phyloP scores from a whole-genome alignment of 2,797 vertebrate genomes.

The Tokudaia muenninki region DNA sequence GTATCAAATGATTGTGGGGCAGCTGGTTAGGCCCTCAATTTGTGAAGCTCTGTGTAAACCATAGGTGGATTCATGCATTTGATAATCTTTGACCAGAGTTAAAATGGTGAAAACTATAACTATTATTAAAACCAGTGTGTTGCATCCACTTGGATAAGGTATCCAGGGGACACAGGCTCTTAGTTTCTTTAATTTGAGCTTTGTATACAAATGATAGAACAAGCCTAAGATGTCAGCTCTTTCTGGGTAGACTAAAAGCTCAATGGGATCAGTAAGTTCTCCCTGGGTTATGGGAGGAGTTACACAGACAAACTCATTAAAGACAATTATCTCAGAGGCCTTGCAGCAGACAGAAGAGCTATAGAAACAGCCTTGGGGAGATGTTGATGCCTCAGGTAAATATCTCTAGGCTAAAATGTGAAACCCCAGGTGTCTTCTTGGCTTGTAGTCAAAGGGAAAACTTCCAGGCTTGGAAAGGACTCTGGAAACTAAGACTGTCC shows the following conservation, averaged over 20 bases:
- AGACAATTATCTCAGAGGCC: conserved; percentile 42
- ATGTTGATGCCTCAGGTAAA: background rate
- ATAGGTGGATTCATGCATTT: background rate
- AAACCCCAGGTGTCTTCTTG: background rate
- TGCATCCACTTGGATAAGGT: background rate
- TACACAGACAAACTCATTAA: conserved; percentile 52
- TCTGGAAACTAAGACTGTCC: background rate
- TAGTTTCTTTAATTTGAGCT: background rate
- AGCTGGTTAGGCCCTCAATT: background rate
- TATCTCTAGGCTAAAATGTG: background rate
- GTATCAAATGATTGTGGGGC: background rate
- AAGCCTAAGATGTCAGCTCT: background rate
- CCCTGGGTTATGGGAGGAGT: background rate
- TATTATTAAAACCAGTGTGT: rapidly evolving
- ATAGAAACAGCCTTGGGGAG: background rate
- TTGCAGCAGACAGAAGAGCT: background rate
- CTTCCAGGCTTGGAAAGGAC: background rate
- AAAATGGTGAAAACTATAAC: background rate
- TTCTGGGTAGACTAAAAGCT: conserved; percentile 22
- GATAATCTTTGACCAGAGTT: background rate
- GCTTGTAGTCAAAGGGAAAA: conserved; percentile 1
- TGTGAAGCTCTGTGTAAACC: background rate
- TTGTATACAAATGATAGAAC: conserved; percentile 17
- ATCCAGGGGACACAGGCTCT: background rate
- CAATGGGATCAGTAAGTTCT: background rate